phyloP scores from a whole-genome alignment of 2,113 vertebrate species.

The Gallinago undulata region DNA sequence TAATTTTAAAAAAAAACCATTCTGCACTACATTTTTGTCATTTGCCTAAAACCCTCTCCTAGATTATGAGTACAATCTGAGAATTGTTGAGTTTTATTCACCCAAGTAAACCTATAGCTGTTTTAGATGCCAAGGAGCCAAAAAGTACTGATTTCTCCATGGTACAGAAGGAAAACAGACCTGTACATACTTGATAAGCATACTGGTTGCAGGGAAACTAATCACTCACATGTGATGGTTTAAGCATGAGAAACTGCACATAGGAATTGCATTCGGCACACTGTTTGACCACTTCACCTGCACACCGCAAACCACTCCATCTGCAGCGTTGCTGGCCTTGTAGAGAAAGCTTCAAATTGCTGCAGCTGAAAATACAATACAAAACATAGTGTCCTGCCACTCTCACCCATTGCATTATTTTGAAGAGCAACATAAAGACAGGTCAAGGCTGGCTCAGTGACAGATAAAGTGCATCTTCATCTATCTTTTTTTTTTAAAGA shows the following conservation, averaged over 20 bases:
- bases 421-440: not conserved
- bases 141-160: not conserved
- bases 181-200: not conserved
- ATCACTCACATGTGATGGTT: not conserved
- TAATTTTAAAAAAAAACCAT: not conserved
- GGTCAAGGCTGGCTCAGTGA: not conserved
- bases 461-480: not conserved
- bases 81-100: not conserved
- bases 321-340: not conserved
- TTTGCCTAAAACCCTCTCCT: not conserved
- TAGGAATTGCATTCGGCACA: accelerated
- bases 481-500: not conserved
- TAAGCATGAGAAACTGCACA: not conserved
- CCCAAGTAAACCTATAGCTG: not conserved
- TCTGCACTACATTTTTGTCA: constrained; percentile 42
- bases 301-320: not conserved
- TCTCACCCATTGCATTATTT: not conserved
- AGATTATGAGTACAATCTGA: not conserved
- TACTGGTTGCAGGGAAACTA: not conserved
- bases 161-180: not conserved
- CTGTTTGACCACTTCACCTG: not conserved
- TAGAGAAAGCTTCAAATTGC: not conserved
- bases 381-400: not conserved
- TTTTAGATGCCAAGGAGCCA: not conserved
- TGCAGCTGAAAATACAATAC: not conserved